Evolutionary conservation across 2,797 vertebrate genomes (phyloP).

Genomic region (Odontamblyopus rebecca): DNA sequence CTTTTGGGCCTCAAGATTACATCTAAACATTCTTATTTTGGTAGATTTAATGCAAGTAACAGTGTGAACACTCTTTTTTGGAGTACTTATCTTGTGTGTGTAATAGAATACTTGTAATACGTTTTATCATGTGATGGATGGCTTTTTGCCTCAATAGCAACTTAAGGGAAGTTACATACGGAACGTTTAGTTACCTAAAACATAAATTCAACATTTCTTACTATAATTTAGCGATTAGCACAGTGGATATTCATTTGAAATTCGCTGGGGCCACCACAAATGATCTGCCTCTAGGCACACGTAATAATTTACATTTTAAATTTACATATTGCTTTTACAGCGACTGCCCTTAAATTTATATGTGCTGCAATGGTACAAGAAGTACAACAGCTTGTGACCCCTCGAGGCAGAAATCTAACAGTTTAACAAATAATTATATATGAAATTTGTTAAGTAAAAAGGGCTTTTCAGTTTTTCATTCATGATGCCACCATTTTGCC

Average conservation of each 20-base stretch:
- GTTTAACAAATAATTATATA: background rate
- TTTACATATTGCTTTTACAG: background rate
- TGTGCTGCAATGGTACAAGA: background rate
- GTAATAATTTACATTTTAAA: background rate
- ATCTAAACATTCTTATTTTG: background rate
- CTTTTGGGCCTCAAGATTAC: background rate
- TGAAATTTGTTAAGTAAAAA: background rate
- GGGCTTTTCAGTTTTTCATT: background rate
- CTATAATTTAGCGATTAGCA: background rate
- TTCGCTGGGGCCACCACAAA: background rate
- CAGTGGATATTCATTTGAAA: background rate
- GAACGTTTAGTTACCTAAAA: background rate
- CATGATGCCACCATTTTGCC: background rate
- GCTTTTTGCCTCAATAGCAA: background rate
- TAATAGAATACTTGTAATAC: background rate
- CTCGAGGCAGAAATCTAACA: background rate
- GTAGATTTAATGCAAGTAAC: background rate
- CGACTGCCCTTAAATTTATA: background rate
- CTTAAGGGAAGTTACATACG: background rate
- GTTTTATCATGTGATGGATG: background rate
- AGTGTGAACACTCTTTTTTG: background rate
- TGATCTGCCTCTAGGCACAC: background rate
- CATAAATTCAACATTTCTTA: background rate
- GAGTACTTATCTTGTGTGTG: background rate
- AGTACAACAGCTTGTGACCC: conserved; percentile 1